Base-by-base conservation (phyloP, 2,888 invertebrate genomes). In the Athalia rosae region DNA sequence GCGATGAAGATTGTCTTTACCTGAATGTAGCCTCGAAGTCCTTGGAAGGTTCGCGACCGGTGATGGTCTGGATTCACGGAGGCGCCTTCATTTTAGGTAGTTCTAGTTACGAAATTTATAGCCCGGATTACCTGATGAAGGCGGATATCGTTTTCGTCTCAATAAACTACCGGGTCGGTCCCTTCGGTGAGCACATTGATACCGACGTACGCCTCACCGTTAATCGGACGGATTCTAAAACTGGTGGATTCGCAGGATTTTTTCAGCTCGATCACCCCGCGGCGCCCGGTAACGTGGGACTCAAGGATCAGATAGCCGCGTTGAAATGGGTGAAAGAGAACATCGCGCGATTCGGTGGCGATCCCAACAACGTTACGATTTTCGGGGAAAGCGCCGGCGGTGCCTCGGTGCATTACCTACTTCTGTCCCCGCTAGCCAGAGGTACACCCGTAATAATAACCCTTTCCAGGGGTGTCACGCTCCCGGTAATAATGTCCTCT, bases 1-100 rank as follows among this genome's bases (percentile, higher is more conserved):
- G 73, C 6, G 87, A 89, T 3, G 92, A 93, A 84, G 92, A 92
- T 83, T 92, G 92, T 79, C 82, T 92, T 3, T 91, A 91, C 82
- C 81, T 92, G 15, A 92, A 92, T 85, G 90, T 92, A 64, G 56
- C 62, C 2, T 76, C 76, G 7, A 66, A 50, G 3, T 76, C 76
- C 63, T 92, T 76, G 56, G 48, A 58, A 0, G 64, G 58, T 1
- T 66, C 76, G 45, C 63, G 64, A 58, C 61, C 74, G 7, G 74
- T 74, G n/a, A 74, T 74, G 48, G 59, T 74, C 3, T 74, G 61
- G 61, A 47, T 74, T 41, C 74, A 74, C 41, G 74, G 74, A n/a
- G 74, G 74, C 15, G 74, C 47, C 7, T 74, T 74, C 6, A n/a
- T 76, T 9, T 3, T 28, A 4, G 76, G 76, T 7, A 45, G 45